phyloP scores from a whole-genome alignment of 2,888 invertebrate species.

The Metalampra italica region DNA sequence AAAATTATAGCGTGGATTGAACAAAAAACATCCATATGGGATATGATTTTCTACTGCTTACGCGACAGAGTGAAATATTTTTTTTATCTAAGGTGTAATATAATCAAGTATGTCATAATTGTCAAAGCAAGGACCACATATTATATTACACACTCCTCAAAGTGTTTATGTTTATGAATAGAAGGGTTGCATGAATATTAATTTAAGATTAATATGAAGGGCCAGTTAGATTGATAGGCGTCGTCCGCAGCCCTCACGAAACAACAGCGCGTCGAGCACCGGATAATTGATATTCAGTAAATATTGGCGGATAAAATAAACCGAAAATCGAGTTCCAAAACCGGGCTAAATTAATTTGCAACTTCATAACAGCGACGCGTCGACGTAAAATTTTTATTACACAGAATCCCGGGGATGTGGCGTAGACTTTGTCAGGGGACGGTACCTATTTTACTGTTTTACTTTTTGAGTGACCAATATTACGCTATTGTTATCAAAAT shows the following conservation, averaged over 20 bases:
- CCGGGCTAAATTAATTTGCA: constrained; percentile 74
- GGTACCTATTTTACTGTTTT: not conserved
- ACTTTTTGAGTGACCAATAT: constrained; percentile 15
- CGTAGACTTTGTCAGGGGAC: constrained; percentile 24
- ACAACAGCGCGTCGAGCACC: constrained; percentile 27
- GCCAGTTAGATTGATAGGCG: constrained; percentile 6
- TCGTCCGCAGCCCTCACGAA: constrained; percentile 17
- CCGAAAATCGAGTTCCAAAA: constrained; percentile 73
- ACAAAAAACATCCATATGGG: no score
- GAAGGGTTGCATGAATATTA: no score
- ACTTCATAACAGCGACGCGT: constrained; percentile 68
- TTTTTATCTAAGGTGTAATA: no score
- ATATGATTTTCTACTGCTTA: no score
- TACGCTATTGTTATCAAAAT: constrained; percentile 10
- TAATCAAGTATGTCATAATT: no score
- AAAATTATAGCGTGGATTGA: no score
- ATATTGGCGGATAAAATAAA: constrained; percentile 75
- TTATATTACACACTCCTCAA: no score
- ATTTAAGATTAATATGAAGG: not conserved
- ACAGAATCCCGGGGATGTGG: constrained; percentile 47
- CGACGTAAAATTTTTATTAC: constrained; percentile 64
- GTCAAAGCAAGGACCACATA: no score
- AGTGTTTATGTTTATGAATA: no score
- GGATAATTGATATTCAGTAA: constrained; percentile 75
- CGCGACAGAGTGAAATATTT: no score